These are phyloP conservation scores for Chrysaora quinquecirrha DNA, from an alignment of 30 jellyfish, hydroid and myxozoan genomes.

Conservation along the genomic window DNA sequence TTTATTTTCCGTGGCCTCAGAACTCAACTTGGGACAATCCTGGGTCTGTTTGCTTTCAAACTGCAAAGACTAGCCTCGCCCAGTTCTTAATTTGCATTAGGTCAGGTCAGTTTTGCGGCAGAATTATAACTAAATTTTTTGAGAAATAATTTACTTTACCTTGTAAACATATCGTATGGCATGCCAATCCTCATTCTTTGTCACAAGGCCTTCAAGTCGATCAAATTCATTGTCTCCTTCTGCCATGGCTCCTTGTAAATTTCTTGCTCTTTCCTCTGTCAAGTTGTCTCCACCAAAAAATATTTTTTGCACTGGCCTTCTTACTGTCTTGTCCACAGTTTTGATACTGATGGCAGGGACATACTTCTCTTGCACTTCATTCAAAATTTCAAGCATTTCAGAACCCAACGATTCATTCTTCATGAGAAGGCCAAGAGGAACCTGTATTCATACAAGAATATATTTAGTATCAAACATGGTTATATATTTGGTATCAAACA, in stretches of 20 bases:
- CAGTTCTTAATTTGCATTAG: too few relatives aligned
- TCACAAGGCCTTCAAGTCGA: slow-evolving; percentile 31
- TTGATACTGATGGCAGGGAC: slow-evolving; percentile 9
- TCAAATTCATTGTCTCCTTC: slow-evolving; percentile 26
- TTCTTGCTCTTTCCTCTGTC: slow-evolving; percentile 50
- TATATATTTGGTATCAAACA: too few relatives aligned
- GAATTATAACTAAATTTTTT: too few relatives aligned
- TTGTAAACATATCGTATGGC: slow-evolving; percentile 39
- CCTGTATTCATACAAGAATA: too few relatives aligned
- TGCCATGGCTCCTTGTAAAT: slow-evolving; percentile 45
- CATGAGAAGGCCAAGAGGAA: slow-evolving; percentile 54
- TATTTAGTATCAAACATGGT: too few relatives aligned
- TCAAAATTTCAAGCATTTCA: slow-evolving; percentile 42
- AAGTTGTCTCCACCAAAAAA: slow-evolving; percentile 54
- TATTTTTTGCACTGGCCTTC: background rate
- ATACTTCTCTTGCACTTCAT: slow-evolving; percentile 31
- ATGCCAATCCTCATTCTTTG: slow-evolving; percentile 62
- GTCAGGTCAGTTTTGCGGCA: too few relatives aligned
- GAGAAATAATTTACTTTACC: too few relatives aligned
- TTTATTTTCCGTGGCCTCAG: too few relatives aligned
- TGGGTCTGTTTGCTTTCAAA: too few relatives aligned
- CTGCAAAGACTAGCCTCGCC: too few relatives aligned
- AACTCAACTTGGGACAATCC: too few relatives aligned
- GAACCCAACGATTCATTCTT: slow-evolving; percentile 49
- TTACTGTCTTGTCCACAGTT: background rate